These are phyloP conservation scores for Psix sp. DNA, from an alignment of 1,140 invertebrate species.

Conservation along the genomic window DNA sequence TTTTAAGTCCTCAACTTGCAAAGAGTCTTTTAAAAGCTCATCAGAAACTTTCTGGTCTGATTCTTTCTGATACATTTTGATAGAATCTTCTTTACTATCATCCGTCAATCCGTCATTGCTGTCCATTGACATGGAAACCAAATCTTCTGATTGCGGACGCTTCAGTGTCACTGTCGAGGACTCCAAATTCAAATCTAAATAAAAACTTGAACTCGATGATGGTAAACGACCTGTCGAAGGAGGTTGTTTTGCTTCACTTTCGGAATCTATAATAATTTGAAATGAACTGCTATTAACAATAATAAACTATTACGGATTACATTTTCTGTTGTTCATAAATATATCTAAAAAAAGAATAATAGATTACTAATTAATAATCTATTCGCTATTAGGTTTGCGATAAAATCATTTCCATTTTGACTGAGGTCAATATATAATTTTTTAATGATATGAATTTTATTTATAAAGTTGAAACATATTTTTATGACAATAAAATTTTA, in stretches of 20 bases:
- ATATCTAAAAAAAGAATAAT: no score
- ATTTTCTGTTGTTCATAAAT: no score
- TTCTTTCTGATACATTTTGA: constrained; percentile 58
- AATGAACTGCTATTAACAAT: no score
- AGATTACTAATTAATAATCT: no score
- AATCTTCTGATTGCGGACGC: constrained; percentile 74
- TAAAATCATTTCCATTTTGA: no score
- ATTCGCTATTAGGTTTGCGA: no score
- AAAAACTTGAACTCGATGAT: constrained; percentile 81
- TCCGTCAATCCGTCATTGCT: constrained; percentile 59
- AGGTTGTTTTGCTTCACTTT: constrained; percentile 75
- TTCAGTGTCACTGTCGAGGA: constrained; percentile 81
- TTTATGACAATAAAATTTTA: background rate
- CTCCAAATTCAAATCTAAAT: constrained; percentile 82
- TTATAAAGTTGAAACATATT: background rate
- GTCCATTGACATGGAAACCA: constrained; percentile 62
- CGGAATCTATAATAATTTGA: no score
- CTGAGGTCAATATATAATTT: background rate
- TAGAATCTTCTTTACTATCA: constrained; percentile 66
- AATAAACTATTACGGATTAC: no score
- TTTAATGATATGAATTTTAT: no score
- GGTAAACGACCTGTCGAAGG: constrained; percentile 71
- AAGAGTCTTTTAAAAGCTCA: constrained; percentile 70
- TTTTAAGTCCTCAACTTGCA: constrained; percentile 71
- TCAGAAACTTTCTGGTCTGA: constrained; percentile 67